These are phyloP conservation scores for Trileptium ribeirensis DNA, from an alignment of 2,888 invertebrate genomes.

Conservation along the genomic window DNA sequence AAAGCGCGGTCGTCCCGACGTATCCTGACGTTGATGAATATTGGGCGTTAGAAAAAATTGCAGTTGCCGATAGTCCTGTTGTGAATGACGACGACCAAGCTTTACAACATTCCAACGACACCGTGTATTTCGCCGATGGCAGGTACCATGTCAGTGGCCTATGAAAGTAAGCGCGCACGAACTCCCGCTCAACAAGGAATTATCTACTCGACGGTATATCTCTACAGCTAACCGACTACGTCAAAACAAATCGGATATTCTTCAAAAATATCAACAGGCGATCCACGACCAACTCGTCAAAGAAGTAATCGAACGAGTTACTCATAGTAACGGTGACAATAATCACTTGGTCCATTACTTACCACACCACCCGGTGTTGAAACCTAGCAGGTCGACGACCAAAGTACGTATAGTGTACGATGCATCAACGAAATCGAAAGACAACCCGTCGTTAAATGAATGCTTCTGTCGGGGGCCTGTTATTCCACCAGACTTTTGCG, in stretches of 20 bases:
- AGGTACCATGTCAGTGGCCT: background rate
- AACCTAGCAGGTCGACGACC: too few species aligned
- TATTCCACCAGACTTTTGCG: too few species aligned
- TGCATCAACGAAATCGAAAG: too few species aligned
- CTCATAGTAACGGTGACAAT: slow-evolving; percentile 29
- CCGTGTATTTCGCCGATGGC: background rate
- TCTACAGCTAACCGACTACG: background rate
- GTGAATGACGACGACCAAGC: background rate
- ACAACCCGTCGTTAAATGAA: too few species aligned
- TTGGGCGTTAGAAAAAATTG: too few species aligned
- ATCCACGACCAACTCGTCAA: slow-evolving; percentile 18
- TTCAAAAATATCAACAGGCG: slow-evolving; percentile 21
- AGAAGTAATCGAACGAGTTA: slow-evolving; percentile 22
- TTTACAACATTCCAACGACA: background rate
- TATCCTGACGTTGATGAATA: too few species aligned
- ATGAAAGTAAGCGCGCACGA: background rate
- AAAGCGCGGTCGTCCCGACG: too few species aligned
- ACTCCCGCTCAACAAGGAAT: background rate
- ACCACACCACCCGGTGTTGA: too few species aligned
- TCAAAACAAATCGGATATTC: background rate
- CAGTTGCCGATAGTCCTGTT: background rate
- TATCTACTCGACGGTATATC: background rate
- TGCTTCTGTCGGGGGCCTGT: too few species aligned
- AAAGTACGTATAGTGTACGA: too few species aligned
- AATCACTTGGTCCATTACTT: too few species aligned